Evolutionary conservation across 53 echinoderm and acorn worm genomes (phyloP).

Genomic region (Antedon mediterranea): DNA sequence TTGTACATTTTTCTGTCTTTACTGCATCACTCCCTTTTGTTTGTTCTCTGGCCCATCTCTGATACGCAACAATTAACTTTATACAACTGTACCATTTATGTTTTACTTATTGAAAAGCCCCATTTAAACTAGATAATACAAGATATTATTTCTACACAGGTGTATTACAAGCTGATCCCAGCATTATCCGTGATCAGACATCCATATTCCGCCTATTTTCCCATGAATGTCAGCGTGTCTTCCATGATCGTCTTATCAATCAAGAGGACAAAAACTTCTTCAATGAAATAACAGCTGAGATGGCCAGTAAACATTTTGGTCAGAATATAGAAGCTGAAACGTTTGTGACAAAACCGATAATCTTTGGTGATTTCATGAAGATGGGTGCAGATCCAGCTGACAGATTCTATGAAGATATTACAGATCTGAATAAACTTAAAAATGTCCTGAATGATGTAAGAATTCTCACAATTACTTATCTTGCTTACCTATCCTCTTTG

Average conservation of each 20-base stretch:
- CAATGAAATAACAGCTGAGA: slow-evolving; percentile 94
- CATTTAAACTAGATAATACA: too few relatives aligned
- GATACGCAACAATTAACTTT: too few relatives aligned
- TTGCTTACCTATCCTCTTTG: slow-evolving; percentile 1
- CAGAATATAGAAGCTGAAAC: slow-evolving; percentile 65
- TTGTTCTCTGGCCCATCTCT: too few relatives aligned
- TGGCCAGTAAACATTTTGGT: slow-evolving; percentile 92
- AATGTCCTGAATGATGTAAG: slow-evolving; percentile 75
- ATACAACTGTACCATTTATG: too few relatives aligned
- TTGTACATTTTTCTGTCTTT: too few relatives aligned
- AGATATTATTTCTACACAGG: slow-evolving; percentile 18
- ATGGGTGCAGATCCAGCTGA: slow-evolving; percentile 81
- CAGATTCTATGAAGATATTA: slow-evolving; percentile 74
- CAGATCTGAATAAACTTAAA: slow-evolving; percentile 61
- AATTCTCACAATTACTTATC: not conserved
- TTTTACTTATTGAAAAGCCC: too few relatives aligned
- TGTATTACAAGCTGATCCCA: slow-evolving; percentile 87
- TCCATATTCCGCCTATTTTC: slow-evolving; percentile 96
- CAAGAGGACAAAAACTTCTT: slow-evolving; percentile 96
- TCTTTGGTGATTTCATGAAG: slow-evolving; percentile 99
- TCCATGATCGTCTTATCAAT: slow-evolving; percentile 97
- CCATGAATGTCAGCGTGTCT: slow-evolving; percentile 96
- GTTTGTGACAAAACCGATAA: slow-evolving; percentile 81
- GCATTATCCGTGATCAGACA: slow-evolving; percentile 72
- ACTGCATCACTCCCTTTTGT: too few relatives aligned